A percentile compares a stretch with the other conserved stretches of the same genome.
phyloP scores from a whole-genome alignment of 2,797 vertebrate genomes.

The Gallinago nigripennis region DNA sequence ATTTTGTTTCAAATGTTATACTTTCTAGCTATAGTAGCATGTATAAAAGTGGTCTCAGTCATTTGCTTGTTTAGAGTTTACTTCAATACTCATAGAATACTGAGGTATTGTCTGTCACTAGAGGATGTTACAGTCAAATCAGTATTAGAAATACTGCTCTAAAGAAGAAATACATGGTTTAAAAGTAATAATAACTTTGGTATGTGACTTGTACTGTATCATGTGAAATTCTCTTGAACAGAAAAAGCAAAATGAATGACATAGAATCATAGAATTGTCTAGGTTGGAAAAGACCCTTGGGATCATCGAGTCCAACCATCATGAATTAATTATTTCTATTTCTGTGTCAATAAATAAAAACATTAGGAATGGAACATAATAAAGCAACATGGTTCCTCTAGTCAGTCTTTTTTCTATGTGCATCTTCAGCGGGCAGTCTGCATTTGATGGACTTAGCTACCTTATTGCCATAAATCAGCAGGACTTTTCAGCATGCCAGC shows the following conservation, averaged over 20 bases:
- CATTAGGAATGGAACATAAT: neutral
- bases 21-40: neutral
- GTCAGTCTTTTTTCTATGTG: neutral
- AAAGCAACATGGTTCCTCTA: neutral
- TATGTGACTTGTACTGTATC: neutral
- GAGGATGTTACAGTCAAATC: neutral
- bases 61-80: neutral
- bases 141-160: neutral
- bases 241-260: neutral
- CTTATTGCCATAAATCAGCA: neutral
- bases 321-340: neutral
- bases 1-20: neutral
- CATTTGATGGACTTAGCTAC: neutral
- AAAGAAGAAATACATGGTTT: neutral
- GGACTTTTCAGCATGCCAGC: neutral
- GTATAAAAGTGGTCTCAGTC: neutral
- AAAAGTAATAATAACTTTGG: neutral
- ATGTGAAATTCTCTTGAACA: neutral
- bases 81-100: neutral
- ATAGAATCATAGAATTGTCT: too few relatives aligned
- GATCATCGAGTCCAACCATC: too few relatives aligned
- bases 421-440: neutral
- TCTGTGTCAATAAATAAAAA: neutral
- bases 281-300: too few relatives aligned
- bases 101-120: neutral